Base-by-base conservation (phyloP, 2,113 vertebrate genomes). In the Podiceps cristatus region DNA sequence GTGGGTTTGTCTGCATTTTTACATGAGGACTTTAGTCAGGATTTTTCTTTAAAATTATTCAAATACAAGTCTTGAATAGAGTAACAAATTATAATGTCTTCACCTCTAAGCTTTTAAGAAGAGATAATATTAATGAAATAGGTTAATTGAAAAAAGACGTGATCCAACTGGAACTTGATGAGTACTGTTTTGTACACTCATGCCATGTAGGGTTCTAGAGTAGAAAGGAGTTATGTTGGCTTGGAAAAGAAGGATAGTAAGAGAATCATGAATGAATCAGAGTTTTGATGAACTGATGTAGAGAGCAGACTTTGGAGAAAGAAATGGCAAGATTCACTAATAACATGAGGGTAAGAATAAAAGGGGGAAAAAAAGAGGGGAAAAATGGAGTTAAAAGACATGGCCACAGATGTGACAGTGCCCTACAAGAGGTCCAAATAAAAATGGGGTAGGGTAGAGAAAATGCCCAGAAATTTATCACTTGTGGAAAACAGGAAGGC, bases 361-460 rank as follows among this genome's bases (percentile, higher is more conserved):
- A 64, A 45, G 11, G 6, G 18, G 14, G 9, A 27, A 5, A 11
- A 17, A 0, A 0, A n/a, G 52, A 31, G 49, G 17, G 37, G 37
- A 37, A 37, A 37, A 37, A 37, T 37, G 37, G 55, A 63, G 19
- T 44, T 44, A 35, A 52, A 80, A 84, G 35, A 80, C 4, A 0
- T 16, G 14, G 78, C 10, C 24, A n/a, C 5, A 79, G 44, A 68
- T 18, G 35, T 18, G 50, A 59, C 3, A 80, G 16, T 10, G 14
- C 14, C 50, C 31, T 62, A 25, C 7, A 52, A 45, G 19, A 68
- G 6, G 23, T 37, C 18, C 49, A 78, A 59, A 72, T 19, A 35
- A 59, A 73, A 79, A 52, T 5, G 10, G 3, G 12, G 27, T 9
- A 53, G 11, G 7, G 27, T 19, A 68, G 29, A 42, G 29, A 56